Conservation (phyloP, 2,888 invertebrate species). For the Napeogenes inachia region DNA sequence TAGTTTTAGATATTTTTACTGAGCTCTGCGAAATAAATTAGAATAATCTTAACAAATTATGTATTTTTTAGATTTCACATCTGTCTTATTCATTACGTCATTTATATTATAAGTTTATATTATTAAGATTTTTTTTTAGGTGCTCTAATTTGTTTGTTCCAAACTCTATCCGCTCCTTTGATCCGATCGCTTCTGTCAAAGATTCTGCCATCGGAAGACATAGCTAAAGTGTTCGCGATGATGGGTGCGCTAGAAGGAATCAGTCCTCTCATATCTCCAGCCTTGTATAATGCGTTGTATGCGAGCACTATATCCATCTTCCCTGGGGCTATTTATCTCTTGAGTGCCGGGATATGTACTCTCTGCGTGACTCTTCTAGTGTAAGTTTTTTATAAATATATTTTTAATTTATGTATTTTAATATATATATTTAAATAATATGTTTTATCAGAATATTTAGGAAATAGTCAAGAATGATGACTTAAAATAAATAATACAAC, state of each 20-base stretch:
- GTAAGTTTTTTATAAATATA: conserved; percentile 58
- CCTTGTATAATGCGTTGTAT: conserved; percentile 82
- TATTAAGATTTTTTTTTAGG: conserved; percentile 45
- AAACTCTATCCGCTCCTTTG: conserved; percentile 76
- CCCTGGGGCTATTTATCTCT: conserved; percentile 78
- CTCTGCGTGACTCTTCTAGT: conserved; percentile 65
- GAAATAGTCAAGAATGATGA: too few species aligned
- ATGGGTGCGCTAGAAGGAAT: conserved; percentile 81
- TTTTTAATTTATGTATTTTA: neutral
- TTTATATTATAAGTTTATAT: too few species aligned
- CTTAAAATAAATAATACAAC: too few species aligned
- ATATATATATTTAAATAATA: neutral
- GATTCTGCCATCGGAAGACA: conserved; percentile 76
- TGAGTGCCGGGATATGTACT: conserved; percentile 68
- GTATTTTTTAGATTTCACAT: too few species aligned
- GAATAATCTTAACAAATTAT: too few species aligned
- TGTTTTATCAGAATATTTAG: too few species aligned
- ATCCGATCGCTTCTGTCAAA: conserved; percentile 80
- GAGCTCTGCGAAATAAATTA: too few species aligned
- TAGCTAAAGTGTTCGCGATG: conserved; percentile 83
- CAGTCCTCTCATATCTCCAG: conserved; percentile 79
- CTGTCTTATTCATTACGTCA: too few species aligned
- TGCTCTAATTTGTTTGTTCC: conserved; percentile 67
- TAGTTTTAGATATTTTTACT: too few species aligned
- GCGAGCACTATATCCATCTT: conserved; percentile 72